A percentile compares a stretch with the other conserved stretches of the same genome.
Conservation (phyloP, 1,140 invertebrate genomes). For the Teleogryllus occipitalis region DNA sequence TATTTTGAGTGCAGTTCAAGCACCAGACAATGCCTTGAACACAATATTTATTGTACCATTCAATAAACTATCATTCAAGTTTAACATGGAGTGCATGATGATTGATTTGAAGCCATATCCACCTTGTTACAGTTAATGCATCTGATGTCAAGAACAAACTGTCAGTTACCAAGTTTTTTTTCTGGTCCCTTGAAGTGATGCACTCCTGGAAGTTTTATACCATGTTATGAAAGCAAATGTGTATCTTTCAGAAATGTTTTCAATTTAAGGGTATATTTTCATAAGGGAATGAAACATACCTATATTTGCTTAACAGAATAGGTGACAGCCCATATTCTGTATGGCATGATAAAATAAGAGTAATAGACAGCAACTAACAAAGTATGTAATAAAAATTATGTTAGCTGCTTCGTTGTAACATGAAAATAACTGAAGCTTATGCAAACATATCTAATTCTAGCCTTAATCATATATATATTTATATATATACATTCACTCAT, state of each 20-base stretch:
- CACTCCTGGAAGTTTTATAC: not conserved
- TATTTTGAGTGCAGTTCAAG: not conserved
- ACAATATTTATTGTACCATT: slow-evolving; percentile 20
- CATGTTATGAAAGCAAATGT: not conserved
- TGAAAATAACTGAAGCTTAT: not conserved
- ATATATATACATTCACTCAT: not conserved
- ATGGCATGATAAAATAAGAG: not conserved
- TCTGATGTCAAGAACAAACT: no score
- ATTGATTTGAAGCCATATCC: not conserved
- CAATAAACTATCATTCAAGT: slow-evolving; percentile 14
- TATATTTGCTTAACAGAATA: not conserved
- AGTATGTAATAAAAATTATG: not conserved
- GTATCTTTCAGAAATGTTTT: not conserved
- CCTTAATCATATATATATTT: not conserved
- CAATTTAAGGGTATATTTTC: not conserved
- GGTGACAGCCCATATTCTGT: not conserved
- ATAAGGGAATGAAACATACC: not conserved
- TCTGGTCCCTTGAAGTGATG: slow-evolving; percentile 17
- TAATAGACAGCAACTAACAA: not conserved
- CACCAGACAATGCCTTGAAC: slow-evolving; percentile 10
- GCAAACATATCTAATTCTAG: not conserved
- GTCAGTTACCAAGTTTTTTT: slow-evolving; percentile 2
- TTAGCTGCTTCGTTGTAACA: not conserved
- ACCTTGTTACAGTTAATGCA: not conserved
- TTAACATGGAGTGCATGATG: not conserved